Conservation (phyloP, 2,888 invertebrate genomes). For the Punctoribates punctum region DNA sequence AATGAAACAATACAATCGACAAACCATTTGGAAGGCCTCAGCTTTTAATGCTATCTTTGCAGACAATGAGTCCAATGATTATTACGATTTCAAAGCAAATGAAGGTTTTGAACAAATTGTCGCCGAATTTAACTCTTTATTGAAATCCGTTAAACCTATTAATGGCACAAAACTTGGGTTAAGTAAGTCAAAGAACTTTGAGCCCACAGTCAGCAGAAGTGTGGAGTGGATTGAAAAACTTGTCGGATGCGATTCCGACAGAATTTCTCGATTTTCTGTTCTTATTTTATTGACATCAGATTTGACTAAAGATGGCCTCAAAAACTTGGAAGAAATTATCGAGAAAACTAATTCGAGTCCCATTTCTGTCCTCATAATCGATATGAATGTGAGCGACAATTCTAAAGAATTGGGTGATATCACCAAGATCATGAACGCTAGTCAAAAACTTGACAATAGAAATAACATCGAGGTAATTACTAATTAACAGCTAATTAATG, state of each 20-base stretch:
- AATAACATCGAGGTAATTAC: background rate
- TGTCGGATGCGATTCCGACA: background rate
- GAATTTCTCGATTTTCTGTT: background rate
- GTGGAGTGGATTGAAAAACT: background rate
- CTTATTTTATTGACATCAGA: background rate
- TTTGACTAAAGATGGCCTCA: background rate
- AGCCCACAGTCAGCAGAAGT: background rate
- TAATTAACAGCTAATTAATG: too few relatives aligned
- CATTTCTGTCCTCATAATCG: background rate
- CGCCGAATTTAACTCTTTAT: too few relatives aligned
- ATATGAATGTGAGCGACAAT: background rate
- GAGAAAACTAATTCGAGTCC: background rate
- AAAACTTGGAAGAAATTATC: background rate
- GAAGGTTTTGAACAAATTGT: background rate
- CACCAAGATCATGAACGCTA: background rate
- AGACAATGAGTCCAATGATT: background rate
- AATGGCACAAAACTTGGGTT: too few relatives aligned
- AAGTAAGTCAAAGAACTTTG: background rate
- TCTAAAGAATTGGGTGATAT: background rate
- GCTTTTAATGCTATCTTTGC: slow-evolving; percentile 7
- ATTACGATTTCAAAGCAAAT: background rate
- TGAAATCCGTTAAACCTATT: background rate
- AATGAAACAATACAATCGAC: background rate
- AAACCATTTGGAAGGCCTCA: background rate
- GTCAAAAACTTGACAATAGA: background rate